A percentile compares a stretch with the other conserved stretches of the same genome.
Conservation (phyloP, 2,888 invertebrate genomes). For the Phyllotreta striolata region DNA sequence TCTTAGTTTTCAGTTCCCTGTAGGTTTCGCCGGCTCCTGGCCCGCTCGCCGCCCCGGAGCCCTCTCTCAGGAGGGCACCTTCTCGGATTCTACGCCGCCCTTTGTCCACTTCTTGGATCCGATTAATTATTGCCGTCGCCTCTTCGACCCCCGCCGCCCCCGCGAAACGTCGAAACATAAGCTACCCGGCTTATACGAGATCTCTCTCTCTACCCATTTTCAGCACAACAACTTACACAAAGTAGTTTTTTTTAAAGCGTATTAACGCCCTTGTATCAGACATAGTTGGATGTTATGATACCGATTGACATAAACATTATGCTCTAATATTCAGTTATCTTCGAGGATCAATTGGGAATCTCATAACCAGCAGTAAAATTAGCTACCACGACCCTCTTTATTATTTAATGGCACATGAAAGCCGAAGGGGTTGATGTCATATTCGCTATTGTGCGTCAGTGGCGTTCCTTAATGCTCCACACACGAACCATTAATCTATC, state of each 20-base stretch:
- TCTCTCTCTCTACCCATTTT: not conserved
- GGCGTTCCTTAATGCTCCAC: conserved; percentile 6
- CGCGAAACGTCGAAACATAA: conserved; percentile 56
- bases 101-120: conserved; percentile 60
- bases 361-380: conserved; percentile 44
- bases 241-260: too few relatives aligned
- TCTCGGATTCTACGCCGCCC: conserved; percentile 51
- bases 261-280: too few relatives aligned
- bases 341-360: conserved; percentile 18
- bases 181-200: conserved; percentile 43
- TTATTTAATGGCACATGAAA: conserved; percentile 55
- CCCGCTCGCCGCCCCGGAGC: conserved; percentile 48
- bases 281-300: not conserved
- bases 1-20: conserved; percentile 62
- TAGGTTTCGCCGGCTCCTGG: conserved; percentile 48
- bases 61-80: conserved; percentile 58
- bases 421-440: conserved; percentile 49
- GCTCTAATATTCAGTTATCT: conserved; percentile 13
- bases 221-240: not conserved
- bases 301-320: not conserved
- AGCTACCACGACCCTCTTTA: conserved; percentile 53
- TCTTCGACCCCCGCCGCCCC: conserved; percentile 37
- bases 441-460: conserved; percentile 40
- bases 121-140: conserved; percentile 59
- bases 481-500: not conserved